phyloP scores from a whole-genome alignment of 2,888 invertebrate genomes.

The Ophion ventricosus region DNA sequence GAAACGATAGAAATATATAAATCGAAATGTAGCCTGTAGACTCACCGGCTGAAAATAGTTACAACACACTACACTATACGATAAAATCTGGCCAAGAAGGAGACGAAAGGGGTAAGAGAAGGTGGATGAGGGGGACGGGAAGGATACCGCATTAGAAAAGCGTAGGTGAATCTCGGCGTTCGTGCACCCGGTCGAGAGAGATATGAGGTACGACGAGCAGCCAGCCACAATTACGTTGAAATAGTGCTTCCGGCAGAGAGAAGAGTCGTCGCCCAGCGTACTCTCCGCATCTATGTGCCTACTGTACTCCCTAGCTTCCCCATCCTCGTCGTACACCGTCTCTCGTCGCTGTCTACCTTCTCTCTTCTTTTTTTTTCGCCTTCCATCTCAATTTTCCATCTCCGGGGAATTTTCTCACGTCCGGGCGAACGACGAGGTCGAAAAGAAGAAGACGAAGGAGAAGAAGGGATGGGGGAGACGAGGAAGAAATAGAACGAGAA shows the following conservation, averaged over 20 bases:
- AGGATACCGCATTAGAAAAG: slow-evolving; percentile 21
- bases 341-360: slow-evolving; percentile 21
- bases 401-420: background rate
- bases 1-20: too few relatives aligned
- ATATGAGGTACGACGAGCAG: slow-evolving; percentile 72
- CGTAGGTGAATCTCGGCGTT: slow-evolving; percentile 65
- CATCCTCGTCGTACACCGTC: slow-evolving; percentile 21
- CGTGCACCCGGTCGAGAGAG: slow-evolving; percentile 66
- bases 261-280: slow-evolving; percentile 70
- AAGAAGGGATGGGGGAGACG: too few relatives aligned
- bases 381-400: background rate
- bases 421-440: too few relatives aligned
- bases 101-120: background rate
- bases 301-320: slow-evolving; percentile 35
- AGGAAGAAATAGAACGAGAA: too few relatives aligned
- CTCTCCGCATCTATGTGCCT: slow-evolving; percentile 61
- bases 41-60: too few relatives aligned
- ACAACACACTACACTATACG: background rate
- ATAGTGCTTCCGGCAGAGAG: slow-evolving; percentile 80
- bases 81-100: slow-evolving; percentile 8
- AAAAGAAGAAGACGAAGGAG: too few relatives aligned
- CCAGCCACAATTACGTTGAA: slow-evolving; percentile 81
- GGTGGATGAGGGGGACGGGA: slow-evolving; percentile 18
- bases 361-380: background rate
- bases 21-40: too few relatives aligned